A percentile compares a stretch with the other conserved stretches of the same genome.
Evolutionary conservation across 1,140 invertebrate genomes (phyloP).

Genomic region (Pectinophora gossypiella): DNA sequence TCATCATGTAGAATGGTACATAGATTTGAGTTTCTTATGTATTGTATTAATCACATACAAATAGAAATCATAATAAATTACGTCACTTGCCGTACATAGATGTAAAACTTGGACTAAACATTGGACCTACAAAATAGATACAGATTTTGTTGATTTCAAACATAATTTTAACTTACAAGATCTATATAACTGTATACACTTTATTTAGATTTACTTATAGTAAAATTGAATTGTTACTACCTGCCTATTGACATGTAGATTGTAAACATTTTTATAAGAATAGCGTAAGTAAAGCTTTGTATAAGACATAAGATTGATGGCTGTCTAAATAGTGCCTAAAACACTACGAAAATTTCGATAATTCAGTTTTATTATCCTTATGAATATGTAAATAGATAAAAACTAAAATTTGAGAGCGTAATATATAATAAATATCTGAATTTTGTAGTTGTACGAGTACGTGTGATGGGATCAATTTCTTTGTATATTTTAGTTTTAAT

Average conservation of each 20-base stretch:
- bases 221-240: slow-evolving; percentile 63
- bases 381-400: slow-evolving; percentile 56
- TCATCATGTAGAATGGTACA: too few relatives aligned
- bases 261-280: slow-evolving; percentile 54
- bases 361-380: slow-evolving; percentile 67
- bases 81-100: not conserved
- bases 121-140: not conserved
- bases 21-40: too few relatives aligned
- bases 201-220: slow-evolving; percentile 46
- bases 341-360: slow-evolving; percentile 71
- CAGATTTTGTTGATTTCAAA: not conserved
- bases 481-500: slow-evolving; percentile 10
- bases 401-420: slow-evolving; percentile 44
- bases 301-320: slow-evolving; percentile 73
- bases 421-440: slow-evolving; percentile 45
- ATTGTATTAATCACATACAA: too few relatives aligned
- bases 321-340: slow-evolving; percentile 75
- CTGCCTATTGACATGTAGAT: slow-evolving; percentile 70
- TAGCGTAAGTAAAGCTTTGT: slow-evolving; percentile 66
- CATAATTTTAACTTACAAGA: not conserved
- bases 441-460: slow-evolving; percentile 51
- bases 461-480: slow-evolving; percentile 60
- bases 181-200: slow-evolving; percentile 51
- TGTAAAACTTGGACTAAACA: not conserved
- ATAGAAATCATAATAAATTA: too few relatives aligned